Evolutionary conservation across 2,888 invertebrate species (phyloP).

Genomic region (Zelleria hepariella): DNA sequence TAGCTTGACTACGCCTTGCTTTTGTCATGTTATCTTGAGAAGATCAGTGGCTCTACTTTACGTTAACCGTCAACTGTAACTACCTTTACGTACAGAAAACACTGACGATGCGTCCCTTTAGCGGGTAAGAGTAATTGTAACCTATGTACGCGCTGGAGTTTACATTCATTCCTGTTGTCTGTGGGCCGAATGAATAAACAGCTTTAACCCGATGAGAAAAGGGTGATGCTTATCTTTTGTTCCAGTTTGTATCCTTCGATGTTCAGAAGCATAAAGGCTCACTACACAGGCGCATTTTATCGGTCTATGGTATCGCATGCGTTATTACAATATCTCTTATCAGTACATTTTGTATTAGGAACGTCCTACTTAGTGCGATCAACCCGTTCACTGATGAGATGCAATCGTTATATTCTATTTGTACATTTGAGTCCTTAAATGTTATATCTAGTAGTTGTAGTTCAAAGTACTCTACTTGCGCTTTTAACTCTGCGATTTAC

Average conservation of each 20-base stretch:
- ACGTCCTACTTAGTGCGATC: too few relatives aligned
- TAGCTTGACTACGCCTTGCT: constrained; percentile 17
- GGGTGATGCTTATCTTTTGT: not conserved
- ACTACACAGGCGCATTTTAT: too few relatives aligned
- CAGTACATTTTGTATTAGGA: too few relatives aligned
- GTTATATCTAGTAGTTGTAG: too few relatives aligned
- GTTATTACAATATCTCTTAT: too few relatives aligned
- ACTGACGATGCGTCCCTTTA: not conserved
- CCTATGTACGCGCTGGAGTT: not conserved
- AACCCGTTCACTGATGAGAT: too few relatives aligned
- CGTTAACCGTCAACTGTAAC: constrained; percentile 43
- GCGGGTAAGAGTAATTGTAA: not conserved
- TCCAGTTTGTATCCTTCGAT: not conserved
- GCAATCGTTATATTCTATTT: too few relatives aligned
- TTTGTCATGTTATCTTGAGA: constrained; percentile 53
- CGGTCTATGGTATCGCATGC: too few relatives aligned
- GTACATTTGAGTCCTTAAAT: too few relatives aligned
- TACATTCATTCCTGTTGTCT: not conserved
- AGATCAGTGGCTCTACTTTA: constrained; percentile 53
- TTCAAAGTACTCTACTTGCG: too few relatives aligned
- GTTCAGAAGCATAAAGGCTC: too few relatives aligned
- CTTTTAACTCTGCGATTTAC: too few relatives aligned
- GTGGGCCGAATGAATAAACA: not conserved
- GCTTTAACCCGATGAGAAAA: not conserved
- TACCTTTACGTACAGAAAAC: constrained; percentile 24